Base-by-base conservation (phyloP, 2,113 vertebrate species). In the Dasyornis broadbenti region DNA sequence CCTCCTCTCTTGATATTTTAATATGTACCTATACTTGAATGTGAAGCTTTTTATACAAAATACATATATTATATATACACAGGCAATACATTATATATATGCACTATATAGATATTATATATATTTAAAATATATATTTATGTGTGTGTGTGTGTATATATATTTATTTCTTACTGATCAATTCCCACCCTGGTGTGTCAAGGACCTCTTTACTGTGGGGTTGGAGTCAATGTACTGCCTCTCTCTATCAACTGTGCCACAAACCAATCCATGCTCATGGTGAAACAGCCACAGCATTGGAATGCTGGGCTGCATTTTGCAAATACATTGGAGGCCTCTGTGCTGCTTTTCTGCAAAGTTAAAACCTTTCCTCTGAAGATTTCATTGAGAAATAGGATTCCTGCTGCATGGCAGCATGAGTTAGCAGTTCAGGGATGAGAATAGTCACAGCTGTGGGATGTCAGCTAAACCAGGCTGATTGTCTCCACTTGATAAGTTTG, bases 41-140 rank as follows among this genome's bases (percentile, higher is more conserved):
- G 70, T 86, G 87, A 82, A 87, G 20, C 47, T 90, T 90, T 97
- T 96, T 95, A 81, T 96, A 90, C 56, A 78, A 71, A 91, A 76
- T 63, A 53, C 47, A 73, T 83, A 57, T 82, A 50, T 75, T 94
- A 91, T 96, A 94, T 91, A 94, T 72, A 95, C 50, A 95, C 89
- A 92, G 66, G 21, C 71, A 90, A 76, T 76, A 80, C 40, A 56
- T 44, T 76, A 87, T 96, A 73, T 96, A 78, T 79, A 83, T 86
- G 86, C 80, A 92, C 89, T 84, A 80, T 94, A 82, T 91, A 81
- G 94, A 81, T 95, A 61, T 76, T 35, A 60, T 79, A 83, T 89
- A 82, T 89, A 86, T 91, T 90, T 89, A 37, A 92, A 82, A 92
- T 80, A 92, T 79, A 54, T 81, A 47, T 80, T 57, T 84, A n/a